Base-by-base conservation (phyloP, 1,140 invertebrate genomes). In the Drosophila pachea region DNA sequence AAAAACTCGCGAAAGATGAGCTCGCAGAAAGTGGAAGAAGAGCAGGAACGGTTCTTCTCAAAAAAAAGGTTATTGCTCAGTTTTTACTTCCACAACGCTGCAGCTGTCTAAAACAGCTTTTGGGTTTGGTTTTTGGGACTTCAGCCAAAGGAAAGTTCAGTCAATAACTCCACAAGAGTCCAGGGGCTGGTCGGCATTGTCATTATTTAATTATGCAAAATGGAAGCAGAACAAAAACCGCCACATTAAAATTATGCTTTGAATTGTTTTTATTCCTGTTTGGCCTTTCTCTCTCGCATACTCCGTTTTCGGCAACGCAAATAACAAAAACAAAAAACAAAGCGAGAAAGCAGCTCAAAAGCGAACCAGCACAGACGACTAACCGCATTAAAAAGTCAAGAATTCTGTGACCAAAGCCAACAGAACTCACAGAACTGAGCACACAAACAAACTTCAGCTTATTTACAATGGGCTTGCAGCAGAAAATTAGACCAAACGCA, bases 121-220 rank as follows among this genome's bases (percentile, higher is more conserved):
- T 43, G 42, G 45, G 43, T 38, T 35, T 11, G 5, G 64, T 63
- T 75, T 72, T 68, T 74, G 72, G 70, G 73, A 73, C 62, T 42
- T 48, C 43, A 7, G 56, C 40, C 47, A 38, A 52, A 55, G 43
- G 32, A 40, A 62, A 35, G 29, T 22, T 31, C 48, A 59, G 73
- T 73, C 66, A 60, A 73, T 79, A 75, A 66, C 48, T 73, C 38
- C 62, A 52, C 33, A 5, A 31, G 14, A 40, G 58, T 76, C 55
- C 35, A 31, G 35, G 14, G 35, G 7, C 36, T 16, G 66, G 22
- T 3, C 40, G 54, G 53, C 61, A 76, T 73, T 78, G 69, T 84
- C 65, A 67, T 78, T 72, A 77, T 86, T 86, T 73, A 81, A 86
- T 86, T 86, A 86, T 86, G 76, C 71, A 84, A 79, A 79, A 66